phyloP scores from a whole-genome alignment of 1,140 invertebrate species.

The Amphibalanus amphitrite region DNA sequence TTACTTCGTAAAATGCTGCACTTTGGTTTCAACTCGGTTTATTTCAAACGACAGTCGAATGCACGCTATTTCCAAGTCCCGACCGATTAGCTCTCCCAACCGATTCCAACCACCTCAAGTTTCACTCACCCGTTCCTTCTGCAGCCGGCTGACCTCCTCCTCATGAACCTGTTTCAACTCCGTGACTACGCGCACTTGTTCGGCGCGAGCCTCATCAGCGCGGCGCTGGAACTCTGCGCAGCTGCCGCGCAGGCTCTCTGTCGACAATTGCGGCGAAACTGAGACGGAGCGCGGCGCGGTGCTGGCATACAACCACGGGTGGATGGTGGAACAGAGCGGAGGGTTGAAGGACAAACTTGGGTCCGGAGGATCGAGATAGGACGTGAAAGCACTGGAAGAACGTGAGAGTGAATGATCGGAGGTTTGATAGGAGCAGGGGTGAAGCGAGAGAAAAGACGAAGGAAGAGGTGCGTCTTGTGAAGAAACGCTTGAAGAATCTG shows the following conservation, averaged over 20 bases:
- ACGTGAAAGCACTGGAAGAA: too few relatives aligned
- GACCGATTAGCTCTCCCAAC: too few relatives aligned
- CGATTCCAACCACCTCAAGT: too few relatives aligned
- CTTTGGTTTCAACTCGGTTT: too few relatives aligned
- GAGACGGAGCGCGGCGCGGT: too few relatives aligned
- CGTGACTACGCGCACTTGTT: background rate
- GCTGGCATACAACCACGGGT: too few relatives aligned
- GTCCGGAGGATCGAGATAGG: too few relatives aligned
- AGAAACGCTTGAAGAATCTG: conserved; percentile 3
- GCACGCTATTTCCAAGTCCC: too few relatives aligned
- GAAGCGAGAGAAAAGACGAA: background rate
- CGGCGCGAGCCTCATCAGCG: background rate
- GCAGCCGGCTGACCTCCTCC: background rate
- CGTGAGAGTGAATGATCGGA: background rate
- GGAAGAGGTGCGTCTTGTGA: background rate
- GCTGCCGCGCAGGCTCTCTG: background rate
- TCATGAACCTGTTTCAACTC: background rate
- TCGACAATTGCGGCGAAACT: background rate
- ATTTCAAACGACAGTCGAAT: too few relatives aligned
- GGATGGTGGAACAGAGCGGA: too few relatives aligned
- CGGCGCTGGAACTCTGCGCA: background rate
- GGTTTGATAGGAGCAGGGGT: background rate
- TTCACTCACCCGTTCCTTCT: background rate
- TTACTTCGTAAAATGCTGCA: too few relatives aligned
- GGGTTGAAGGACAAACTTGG: background rate